These are phyloP conservation scores for Papilio elwesi DNA, from an alignment of 2,888 invertebrate species.

Conservation along the genomic window DNA sequence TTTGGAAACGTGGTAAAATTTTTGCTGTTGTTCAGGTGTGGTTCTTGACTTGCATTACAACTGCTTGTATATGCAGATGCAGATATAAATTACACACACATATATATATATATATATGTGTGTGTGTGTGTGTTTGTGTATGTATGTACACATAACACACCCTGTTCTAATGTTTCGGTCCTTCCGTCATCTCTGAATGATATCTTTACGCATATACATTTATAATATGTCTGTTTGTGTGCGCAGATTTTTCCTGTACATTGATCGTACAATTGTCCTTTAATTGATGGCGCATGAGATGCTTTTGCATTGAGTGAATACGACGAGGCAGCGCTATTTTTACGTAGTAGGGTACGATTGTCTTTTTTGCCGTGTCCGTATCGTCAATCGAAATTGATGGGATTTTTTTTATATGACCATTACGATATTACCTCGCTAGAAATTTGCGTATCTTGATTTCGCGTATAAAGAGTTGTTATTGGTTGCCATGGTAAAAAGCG, in stretches of 20 bases:
- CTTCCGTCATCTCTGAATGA: not conserved
- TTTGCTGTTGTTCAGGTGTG: not conserved
- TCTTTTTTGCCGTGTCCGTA: slow-evolving; percentile 2
- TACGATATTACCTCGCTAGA: too few relatives aligned
- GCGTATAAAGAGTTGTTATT: too few relatives aligned
- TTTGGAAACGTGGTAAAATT: not conserved
- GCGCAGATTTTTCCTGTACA: slow-evolving; percentile 19
- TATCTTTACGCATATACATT: not conserved
- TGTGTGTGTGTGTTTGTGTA: too few relatives aligned
- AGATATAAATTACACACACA: too few relatives aligned
- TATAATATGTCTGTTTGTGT: not conserved
- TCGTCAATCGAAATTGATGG: not conserved
- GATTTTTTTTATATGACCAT: not conserved
- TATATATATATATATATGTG: too few relatives aligned
- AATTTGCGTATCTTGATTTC: too few relatives aligned
- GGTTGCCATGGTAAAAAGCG: too few relatives aligned
- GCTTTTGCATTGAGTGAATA: slow-evolving; percentile 3
- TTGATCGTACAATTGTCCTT: slow-evolving; percentile 22
- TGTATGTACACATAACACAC: too few relatives aligned
- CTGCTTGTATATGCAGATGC: too few relatives aligned
- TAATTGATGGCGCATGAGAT: slow-evolving; percentile 17
- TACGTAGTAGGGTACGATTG: slow-evolving; percentile 1
- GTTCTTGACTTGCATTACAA: not conserved
- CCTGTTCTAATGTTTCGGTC: not conserved
- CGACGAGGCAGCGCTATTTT: not conserved